These are phyloP conservation scores for Ormyrus nitidulus DNA, from an alignment of 2,888 invertebrate species.

Conservation along the genomic window DNA sequence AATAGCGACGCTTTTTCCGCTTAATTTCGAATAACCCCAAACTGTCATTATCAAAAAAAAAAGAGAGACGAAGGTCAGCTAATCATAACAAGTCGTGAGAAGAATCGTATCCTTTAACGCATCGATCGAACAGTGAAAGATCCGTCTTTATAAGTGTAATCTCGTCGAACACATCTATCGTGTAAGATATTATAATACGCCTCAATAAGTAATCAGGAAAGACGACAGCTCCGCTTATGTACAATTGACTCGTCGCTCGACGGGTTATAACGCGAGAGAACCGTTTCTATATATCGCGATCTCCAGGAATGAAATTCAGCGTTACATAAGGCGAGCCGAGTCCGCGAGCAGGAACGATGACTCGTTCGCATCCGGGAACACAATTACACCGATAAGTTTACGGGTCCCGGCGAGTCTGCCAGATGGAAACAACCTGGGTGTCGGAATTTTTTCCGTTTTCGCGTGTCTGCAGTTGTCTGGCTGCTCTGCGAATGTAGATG, in stretches of 20 bases:
- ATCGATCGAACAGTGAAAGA: neutral
- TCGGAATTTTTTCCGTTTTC: too few species aligned
- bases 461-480: too few species aligned
- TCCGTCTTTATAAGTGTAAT: conserved; percentile 7
- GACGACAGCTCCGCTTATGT: conserved; percentile 16
- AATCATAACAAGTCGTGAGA: conserved; percentile 16
- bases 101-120: too few species aligned
- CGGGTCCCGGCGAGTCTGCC: too few species aligned
- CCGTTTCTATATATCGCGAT: conserved; percentile 6
- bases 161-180: conserved; percentile 13
- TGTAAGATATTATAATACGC: neutral
- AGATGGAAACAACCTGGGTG: too few species aligned
- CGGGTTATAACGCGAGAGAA: neutral
- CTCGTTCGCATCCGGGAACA: neutral
- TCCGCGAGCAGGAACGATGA: conserved; percentile 23
- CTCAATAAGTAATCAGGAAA: neutral
- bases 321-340: neutral
- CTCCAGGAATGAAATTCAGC: too few species aligned
- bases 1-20: neutral
- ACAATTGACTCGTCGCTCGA: neutral
- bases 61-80: conserved; percentile 5
- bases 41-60: neutral
- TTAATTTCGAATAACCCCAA: neutral
- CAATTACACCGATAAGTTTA: too few species aligned
- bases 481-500: too few species aligned